These are phyloP conservation scores for Coracias cyanogaster DNA, from an alignment of 2,797 vertebrate genomes.

Conservation along the genomic window DNA sequence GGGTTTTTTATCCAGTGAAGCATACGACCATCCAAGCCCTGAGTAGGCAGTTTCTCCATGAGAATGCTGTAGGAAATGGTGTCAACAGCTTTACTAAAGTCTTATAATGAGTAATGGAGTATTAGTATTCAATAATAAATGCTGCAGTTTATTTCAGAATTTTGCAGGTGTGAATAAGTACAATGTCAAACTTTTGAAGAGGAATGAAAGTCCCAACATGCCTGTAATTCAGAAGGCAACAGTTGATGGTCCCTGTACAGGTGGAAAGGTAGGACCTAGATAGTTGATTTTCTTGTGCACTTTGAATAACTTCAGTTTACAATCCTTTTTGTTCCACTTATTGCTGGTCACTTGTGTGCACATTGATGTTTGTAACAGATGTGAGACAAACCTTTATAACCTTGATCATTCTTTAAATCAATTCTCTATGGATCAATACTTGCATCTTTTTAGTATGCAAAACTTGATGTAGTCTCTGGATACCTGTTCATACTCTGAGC, in stretches of 20 bases:
- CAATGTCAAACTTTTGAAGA: conserved; percentile 89
- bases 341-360: neutral
- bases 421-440: neutral
- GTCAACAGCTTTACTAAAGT: neutral
- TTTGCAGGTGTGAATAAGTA: conserved; percentile 73
- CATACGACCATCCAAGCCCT: no score
- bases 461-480: neutral
- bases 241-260: conserved; percentile 42
- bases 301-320: neutral
- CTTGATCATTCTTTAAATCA: neutral
- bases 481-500: neutral
- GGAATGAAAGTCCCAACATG: conserved; percentile 85
- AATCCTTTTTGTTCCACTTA: neutral
- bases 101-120: neutral
- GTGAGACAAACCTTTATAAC: neutral
- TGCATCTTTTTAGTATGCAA: neutral
- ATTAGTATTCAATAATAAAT: neutral
- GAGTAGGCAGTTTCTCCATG: neutral
- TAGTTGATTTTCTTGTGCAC: neutral
- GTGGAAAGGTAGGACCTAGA: conserved; percentile 69
- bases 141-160: conserved; percentile 75
- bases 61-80: neutral
- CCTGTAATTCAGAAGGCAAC: conserved; percentile 65
- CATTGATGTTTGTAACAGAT: neutral
- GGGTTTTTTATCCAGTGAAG: neutral